Percentiles rank a stretch among this genome's conserved stretches.
phyloP scores from a whole-genome alignment of 2,797 vertebrate genomes.

The Rhinogobio ventralis region DNA sequence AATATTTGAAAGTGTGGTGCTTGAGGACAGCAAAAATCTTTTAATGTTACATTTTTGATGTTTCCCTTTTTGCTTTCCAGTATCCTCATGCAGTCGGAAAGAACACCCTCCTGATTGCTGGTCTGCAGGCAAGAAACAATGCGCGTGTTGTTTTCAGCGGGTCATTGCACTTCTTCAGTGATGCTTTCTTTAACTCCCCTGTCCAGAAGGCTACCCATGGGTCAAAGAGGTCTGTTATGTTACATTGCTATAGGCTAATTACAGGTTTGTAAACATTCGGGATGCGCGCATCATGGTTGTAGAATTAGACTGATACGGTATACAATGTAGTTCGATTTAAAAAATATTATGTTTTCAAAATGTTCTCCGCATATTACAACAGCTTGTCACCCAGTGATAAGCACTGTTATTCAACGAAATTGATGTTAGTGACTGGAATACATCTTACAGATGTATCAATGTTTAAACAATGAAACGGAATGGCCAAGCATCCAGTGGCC shows the following conservation, averaged over 20 bases:
- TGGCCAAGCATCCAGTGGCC: too few species aligned
- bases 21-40: neutral
- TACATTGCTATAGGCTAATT: neutral
- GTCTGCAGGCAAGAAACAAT: slow-evolving; percentile 96
- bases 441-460: too few species aligned
- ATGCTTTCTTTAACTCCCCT: slow-evolving; percentile 92
- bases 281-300: too few species aligned
- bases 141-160: slow-evolving; percentile 96
- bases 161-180: slow-evolving; percentile 96
- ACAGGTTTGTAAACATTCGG: too few species aligned
- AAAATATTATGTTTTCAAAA: too few species aligned
- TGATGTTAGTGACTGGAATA: too few species aligned
- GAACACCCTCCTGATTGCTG: slow-evolving; percentile 95
- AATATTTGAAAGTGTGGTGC: neutral
- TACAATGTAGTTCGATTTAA: too few species aligned
- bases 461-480: too few species aligned
- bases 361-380: too few species aligned
- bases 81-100: slow-evolving; percentile 97
- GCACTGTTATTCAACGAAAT: too few species aligned
- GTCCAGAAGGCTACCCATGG: slow-evolving; percentile 91
- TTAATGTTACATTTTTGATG: neutral
- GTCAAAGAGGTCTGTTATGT: slow-evolving; percentile 82
- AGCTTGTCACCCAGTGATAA: too few species aligned
- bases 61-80: slow-evolving; percentile 69
- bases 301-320: too few species aligned